Conservation (phyloP, 1,140 invertebrate species). For the Lethocerus indicus region DNA sequence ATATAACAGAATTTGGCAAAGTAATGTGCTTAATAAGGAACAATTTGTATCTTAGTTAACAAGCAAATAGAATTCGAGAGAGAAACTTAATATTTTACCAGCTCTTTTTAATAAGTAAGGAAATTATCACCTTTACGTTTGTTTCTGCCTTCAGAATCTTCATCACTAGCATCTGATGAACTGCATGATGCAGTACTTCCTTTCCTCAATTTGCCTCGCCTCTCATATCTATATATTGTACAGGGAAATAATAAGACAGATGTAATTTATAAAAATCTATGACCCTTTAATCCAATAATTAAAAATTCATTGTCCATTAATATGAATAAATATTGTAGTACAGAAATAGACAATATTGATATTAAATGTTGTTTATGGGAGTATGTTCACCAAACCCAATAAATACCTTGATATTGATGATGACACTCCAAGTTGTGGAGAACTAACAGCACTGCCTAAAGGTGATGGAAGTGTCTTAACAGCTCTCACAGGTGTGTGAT, state of each 20-base stretch:
- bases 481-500: constrained; percentile 11
- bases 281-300: too few relatives aligned
- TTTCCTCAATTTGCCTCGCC: constrained; percentile 52
- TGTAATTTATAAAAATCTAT: neutral
- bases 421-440: constrained; percentile 11
- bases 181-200: constrained; percentile 70
- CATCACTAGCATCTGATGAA: constrained; percentile 79
- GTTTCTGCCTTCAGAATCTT: constrained; percentile 67
- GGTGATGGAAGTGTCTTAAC: constrained; percentile 36
- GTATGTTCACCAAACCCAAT: neutral
- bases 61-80: neutral
- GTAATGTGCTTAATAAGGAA: neutral
- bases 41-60: neutral
- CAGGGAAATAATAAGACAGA: neutral
- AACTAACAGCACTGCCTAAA: constrained; percentile 21
- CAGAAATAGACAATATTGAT: neutral
- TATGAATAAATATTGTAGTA: neutral
- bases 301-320: neutral
- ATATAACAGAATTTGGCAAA: neutral
- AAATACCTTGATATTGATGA: constrained; percentile 1
- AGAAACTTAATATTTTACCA: constrained; percentile 29
- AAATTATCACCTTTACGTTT: constrained; percentile 36
- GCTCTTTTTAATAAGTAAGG: constrained; percentile 50
- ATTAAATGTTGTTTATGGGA: neutral
- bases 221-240: constrained; percentile 22